Conservation (phyloP, 1,140 invertebrate species). For the Andrena cerasifolii region DNA sequence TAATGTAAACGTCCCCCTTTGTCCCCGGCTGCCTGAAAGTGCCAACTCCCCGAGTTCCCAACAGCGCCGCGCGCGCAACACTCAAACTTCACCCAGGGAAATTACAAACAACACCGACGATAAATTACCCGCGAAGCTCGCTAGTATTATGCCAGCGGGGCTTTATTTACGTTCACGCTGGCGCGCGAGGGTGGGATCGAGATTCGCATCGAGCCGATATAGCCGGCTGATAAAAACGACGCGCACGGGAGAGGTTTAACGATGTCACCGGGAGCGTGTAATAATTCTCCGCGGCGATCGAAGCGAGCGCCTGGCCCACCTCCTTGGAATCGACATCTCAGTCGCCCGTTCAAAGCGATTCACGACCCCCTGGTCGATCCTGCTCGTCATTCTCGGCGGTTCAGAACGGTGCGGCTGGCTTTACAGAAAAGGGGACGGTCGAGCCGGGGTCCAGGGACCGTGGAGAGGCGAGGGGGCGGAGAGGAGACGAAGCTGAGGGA, state of each 20-base stretch:
- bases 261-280: no score
- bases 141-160: no score
- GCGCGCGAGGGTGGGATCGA: background rate
- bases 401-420: constrained; percentile 24
- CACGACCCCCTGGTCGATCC: background rate
- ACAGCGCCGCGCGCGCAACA: background rate
- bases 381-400: background rate
- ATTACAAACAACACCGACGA: constrained; percentile 12
- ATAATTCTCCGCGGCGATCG: background rate
- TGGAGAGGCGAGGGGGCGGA: background rate
- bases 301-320: background rate
- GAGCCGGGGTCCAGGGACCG: background rate
- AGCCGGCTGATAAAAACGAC: background rate
- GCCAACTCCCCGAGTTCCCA: background rate
- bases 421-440: constrained; percentile 21
- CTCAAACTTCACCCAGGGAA: constrained; percentile 21
- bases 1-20: constrained; percentile 8
- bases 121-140: background rate
- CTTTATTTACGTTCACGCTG: constrained; percentile 1
- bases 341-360: no score
- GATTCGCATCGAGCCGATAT: background rate
- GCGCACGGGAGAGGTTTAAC: background rate
- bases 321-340: background rate
- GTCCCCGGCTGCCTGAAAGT: background rate
- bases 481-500: constrained; percentile 30